Conservation (phyloP, 2,888 invertebrate genomes). For the Priocnemis perturbator region DNA sequence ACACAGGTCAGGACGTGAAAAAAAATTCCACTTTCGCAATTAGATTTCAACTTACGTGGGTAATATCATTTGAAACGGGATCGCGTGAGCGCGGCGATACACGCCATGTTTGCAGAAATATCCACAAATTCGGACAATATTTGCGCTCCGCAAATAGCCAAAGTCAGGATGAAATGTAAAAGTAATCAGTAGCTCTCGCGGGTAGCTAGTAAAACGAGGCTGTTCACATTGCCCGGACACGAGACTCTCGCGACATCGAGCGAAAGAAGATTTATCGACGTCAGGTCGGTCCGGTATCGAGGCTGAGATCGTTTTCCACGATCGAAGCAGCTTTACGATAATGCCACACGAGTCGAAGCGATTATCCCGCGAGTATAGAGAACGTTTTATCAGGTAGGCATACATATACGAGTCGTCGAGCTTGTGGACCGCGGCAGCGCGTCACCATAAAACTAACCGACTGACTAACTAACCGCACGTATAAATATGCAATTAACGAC, state of each 20-base stretch:
- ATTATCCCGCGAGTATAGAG: slow-evolving; percentile 45
- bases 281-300: background rate
- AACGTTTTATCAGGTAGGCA: slow-evolving; percentile 40
- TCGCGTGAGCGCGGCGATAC: no score
- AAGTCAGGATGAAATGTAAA: slow-evolving; percentile 16
- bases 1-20: background rate
- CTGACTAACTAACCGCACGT: slow-evolving; percentile 49
- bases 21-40: no score
- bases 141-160: slow-evolving; percentile 31
- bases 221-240: no score
- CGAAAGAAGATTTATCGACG: background rate
- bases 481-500: slow-evolving; percentile 65
- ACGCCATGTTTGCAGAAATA: no score
- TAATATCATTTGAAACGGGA: no score
- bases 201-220: background rate
- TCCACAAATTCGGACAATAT: slow-evolving; percentile 33
- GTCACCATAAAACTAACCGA: slow-evolving; percentile 58
- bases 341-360: slow-evolving; percentile 44
- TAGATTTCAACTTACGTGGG: no score
- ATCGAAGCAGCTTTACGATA: slow-evolving; percentile 46
- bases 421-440: slow-evolving; percentile 17
- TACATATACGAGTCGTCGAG: background rate
- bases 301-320: slow-evolving; percentile 45
- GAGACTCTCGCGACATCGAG: background rate
- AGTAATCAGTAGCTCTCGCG: slow-evolving; percentile 23